Conservation (phyloP, 2,797 vertebrate species). For the Anguilla obscura region DNA sequence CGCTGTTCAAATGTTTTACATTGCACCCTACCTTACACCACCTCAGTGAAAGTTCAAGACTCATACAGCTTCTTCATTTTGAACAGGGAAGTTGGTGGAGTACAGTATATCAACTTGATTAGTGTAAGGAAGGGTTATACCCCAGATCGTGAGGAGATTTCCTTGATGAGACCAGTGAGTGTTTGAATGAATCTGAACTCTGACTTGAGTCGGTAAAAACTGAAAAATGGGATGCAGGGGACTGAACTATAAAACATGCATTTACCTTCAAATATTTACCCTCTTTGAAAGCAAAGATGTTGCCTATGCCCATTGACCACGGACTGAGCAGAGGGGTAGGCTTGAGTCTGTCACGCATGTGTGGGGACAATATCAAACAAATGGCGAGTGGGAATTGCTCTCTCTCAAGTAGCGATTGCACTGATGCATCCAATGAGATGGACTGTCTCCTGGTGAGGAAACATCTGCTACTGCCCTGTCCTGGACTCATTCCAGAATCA, state of each 20-base stretch:
- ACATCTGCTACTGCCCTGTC: slow-evolving; percentile 62
- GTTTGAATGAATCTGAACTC: background rate
- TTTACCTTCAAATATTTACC: slow-evolving; percentile 1
- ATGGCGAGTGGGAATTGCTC: slow-evolving; percentile 57
- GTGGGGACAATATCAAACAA: slow-evolving; percentile 56
- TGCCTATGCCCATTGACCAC: background rate
- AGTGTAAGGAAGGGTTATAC: background rate
- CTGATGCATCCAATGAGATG: slow-evolving; percentile 59
- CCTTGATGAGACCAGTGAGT: background rate
- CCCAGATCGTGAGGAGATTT: background rate
- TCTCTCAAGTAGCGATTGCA: slow-evolving; percentile 68
- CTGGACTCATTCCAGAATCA: background rate
- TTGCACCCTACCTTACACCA: background rate
- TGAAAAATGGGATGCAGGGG: background rate
- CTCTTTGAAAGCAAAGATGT: background rate
- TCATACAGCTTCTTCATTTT: background rate
- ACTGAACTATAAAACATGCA: background rate
- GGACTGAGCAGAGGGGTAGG: background rate
- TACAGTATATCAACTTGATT: background rate
- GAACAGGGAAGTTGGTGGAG: background rate
- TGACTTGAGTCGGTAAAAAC: background rate
- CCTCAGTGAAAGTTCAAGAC: background rate
- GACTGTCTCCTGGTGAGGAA: slow-evolving; percentile 60
- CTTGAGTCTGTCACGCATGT: slow-evolving; percentile 7
- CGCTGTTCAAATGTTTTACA: background rate